These are phyloP conservation scores for Eulemur mongoz DNA, from an alignment of 2,797 vertebrate genomes.

Conservation along the genomic window DNA sequence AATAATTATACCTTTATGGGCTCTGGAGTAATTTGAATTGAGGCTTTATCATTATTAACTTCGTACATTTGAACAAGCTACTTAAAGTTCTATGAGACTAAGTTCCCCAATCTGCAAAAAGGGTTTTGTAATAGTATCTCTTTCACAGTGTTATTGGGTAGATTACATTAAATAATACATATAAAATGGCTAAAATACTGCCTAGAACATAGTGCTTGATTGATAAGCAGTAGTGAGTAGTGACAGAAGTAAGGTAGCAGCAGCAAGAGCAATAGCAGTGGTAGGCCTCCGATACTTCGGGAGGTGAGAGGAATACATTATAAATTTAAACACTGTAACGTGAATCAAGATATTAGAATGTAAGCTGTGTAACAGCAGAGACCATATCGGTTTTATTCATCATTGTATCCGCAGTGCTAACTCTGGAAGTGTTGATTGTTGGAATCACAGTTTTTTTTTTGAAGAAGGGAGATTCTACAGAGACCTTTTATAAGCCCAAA, in stretches of 20 bases:
- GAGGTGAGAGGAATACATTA: neutral
- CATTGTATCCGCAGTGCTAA: neutral
- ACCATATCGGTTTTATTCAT: neutral
- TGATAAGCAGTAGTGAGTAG: neutral
- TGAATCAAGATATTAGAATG: neutral
- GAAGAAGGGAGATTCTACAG: neutral
- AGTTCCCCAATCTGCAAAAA: constrained; percentile 8
- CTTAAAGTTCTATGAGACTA: neutral
- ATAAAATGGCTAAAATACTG: neutral
- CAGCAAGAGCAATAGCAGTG: neutral
- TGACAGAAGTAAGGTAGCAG: neutral
- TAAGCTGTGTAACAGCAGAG: neutral
- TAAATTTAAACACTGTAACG: neutral
- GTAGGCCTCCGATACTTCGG: neutral
- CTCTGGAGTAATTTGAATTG: neutral
- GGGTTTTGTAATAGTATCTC: neutral
- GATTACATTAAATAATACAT: neutral
- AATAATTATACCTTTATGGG: neutral
- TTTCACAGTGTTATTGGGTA: neutral
- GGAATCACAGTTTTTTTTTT: neutral
- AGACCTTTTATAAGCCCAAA: neutral
- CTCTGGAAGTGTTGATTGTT: neutral
- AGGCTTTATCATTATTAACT: constrained; percentile 8
- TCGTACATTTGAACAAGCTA: neutral
- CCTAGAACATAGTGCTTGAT: neutral